Conservation (phyloP, 2,113 vertebrate species). For the Pampusana beccarii region DNA sequence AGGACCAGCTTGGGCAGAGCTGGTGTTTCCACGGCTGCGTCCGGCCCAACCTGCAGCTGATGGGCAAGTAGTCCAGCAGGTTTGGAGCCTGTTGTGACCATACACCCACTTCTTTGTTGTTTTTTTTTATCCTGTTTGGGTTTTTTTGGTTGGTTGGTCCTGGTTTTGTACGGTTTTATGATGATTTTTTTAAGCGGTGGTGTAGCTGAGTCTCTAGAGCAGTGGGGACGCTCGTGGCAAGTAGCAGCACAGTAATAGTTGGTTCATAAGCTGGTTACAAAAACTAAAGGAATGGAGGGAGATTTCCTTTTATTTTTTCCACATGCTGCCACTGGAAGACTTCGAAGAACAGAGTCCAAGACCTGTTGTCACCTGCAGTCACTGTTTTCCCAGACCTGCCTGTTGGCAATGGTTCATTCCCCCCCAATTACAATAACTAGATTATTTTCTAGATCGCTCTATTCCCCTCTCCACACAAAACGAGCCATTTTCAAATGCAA, state of each 20-base stretch:
- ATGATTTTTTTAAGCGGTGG: accelerated
- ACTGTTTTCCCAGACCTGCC: background rate
- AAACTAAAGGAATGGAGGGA: background rate
- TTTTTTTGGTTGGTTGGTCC: no score
- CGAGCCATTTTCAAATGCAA: background rate
- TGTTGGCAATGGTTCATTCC: background rate
- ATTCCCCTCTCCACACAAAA: background rate
- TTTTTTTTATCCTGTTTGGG: no score
- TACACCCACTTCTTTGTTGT: no score
- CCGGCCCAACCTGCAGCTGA: accelerated
- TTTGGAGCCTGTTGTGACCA: no score
- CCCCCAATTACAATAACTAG: background rate
- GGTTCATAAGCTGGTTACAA: background rate
- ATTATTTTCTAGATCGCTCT: accelerated
- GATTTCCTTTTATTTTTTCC: background rate
- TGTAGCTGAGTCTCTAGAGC: accelerated
- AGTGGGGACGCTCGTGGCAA: accelerated
- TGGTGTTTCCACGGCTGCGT: accelerated
- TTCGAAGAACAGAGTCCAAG: background rate
- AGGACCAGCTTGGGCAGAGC: background rate
- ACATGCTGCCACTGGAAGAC: background rate
- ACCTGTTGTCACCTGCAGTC: background rate
- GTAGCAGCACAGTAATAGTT: accelerated
- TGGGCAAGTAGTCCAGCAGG: accelerated
- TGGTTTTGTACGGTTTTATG: background rate